Conservation (phyloP, 2,797 vertebrate genomes). For the Tinamus major region DNA sequence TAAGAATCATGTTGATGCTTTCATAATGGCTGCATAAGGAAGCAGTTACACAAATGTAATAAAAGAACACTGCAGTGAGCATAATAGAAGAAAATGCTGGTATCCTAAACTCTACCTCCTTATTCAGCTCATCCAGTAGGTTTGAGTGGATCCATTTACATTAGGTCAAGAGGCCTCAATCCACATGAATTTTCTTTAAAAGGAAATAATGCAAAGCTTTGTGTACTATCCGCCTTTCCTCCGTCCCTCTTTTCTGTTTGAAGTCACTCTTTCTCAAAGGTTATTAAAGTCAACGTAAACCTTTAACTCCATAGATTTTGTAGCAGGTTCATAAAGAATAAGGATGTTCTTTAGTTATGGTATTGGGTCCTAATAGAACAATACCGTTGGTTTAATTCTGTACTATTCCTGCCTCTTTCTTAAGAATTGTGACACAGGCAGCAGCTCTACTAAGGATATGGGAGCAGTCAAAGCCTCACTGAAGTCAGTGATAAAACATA, state of each 20-base stretch:
- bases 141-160: neutral
- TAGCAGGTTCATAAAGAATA: neutral
- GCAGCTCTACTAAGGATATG: neutral
- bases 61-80: neutral
- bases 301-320: rapidly evolving
- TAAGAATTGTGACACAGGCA: neutral
- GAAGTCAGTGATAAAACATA: neutral
- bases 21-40: neutral
- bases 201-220: neutral
- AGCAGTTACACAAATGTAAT: neutral
- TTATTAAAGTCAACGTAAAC: neutral
- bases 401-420: neutral
- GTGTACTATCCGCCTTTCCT: neutral
- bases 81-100: neutral
- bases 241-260: neutral
- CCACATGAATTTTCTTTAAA: neutral
- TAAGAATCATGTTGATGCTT: neutral
- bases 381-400: neutral
- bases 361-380: neutral
- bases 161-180: neutral
- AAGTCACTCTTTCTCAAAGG: neutral
- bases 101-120: neutral
- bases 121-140: neutral
- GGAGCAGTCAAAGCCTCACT: neutral
- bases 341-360: neutral